Conservation (phyloP, 2,888 invertebrate species). For the Peribatodes rhomboidaria region DNA sequence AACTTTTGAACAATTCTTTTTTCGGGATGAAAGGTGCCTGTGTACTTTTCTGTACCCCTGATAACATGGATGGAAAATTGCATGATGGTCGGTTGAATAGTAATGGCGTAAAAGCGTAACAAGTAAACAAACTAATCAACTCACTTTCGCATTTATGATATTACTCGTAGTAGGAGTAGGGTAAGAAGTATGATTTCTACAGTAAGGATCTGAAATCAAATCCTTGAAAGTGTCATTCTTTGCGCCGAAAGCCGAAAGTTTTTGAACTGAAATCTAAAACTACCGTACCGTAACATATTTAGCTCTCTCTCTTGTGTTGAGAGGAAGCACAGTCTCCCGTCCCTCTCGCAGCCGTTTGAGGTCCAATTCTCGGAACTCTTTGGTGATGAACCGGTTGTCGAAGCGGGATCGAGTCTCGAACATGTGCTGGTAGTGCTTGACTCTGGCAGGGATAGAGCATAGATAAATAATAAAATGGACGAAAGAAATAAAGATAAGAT, state of each 20-base stretch:
- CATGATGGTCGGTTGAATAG: too few relatives aligned
- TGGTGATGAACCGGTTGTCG: constrained; percentile 91
- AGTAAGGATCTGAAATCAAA: not conserved
- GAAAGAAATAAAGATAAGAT: not conserved
- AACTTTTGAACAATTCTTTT: too few relatives aligned
- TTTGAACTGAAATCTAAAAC: not conserved
- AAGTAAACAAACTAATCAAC: too few relatives aligned
- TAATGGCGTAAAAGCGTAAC: too few relatives aligned
- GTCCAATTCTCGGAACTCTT: constrained; percentile 89
- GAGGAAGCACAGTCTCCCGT: constrained; percentile 89
- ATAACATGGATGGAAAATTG: too few relatives aligned
- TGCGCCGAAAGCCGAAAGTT: too few relatives aligned
- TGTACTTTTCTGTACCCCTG: too few relatives aligned
- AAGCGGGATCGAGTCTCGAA: constrained; percentile 89
- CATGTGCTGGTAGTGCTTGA: constrained; percentile 90
- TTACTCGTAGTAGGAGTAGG: too few relatives aligned
- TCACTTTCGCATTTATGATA: too few relatives aligned
- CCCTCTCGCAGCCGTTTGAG: constrained; percentile 85
- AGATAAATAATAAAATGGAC: not conserved
- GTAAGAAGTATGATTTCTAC: too few relatives aligned
- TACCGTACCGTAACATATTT: constrained; percentile 87
- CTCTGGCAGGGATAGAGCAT: constrained; percentile 77
- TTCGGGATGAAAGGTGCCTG: too few relatives aligned
- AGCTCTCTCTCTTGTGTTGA: constrained; percentile 88
- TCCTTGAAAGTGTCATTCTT: not conserved